Conservation (phyloP, 2,113 vertebrate species). For the Osmerus eperlanus region DNA sequence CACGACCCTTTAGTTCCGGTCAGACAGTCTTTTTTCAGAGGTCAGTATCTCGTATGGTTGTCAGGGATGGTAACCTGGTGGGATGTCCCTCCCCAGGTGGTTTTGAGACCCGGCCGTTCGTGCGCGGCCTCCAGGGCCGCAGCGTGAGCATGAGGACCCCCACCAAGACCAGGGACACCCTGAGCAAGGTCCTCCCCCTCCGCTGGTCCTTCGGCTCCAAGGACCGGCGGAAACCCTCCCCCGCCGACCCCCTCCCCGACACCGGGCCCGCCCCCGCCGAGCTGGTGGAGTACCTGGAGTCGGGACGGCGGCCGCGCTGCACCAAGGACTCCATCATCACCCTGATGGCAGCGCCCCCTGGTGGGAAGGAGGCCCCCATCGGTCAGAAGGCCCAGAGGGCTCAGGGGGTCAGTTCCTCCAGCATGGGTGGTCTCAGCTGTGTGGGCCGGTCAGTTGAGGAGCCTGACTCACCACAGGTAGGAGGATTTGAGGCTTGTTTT, state of each 20-base stretch:
- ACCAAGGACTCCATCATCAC: slow-evolving; percentile 71
- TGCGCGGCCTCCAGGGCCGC: slow-evolving; percentile 72
- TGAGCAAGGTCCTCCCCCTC: slow-evolving; percentile 72
- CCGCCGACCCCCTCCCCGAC: slow-evolving; percentile 59
- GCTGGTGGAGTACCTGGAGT: slow-evolving; percentile 87
- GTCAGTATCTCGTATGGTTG: no score
- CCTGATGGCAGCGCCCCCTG: slow-evolving; percentile 57
- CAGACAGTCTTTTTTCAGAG: no score
- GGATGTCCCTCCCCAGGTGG: slow-evolving; percentile 59
- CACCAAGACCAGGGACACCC: slow-evolving; percentile 61
- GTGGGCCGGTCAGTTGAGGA: slow-evolving; percentile 18
- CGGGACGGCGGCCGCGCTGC: slow-evolving; percentile 80
- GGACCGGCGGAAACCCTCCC: slow-evolving; percentile 60
- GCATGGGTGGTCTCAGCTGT: slow-evolving; percentile 38
- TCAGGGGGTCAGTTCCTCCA: slow-evolving; percentile 22
- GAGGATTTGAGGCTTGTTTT: no score
- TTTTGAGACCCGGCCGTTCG: slow-evolving; percentile 65
- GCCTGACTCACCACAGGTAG: background rate
- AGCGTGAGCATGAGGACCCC: slow-evolving; percentile 79
- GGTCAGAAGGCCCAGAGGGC: background rate
- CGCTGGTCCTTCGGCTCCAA: slow-evolving; percentile 79
- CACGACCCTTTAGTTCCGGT: no score
- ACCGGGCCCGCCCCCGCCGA: slow-evolving; percentile 59
- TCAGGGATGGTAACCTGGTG: background rate
- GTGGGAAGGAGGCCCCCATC: slow-evolving; percentile 60